Base-by-base conservation (phyloP, 2,113 vertebrate genomes). In the Canis aureus region DNA sequence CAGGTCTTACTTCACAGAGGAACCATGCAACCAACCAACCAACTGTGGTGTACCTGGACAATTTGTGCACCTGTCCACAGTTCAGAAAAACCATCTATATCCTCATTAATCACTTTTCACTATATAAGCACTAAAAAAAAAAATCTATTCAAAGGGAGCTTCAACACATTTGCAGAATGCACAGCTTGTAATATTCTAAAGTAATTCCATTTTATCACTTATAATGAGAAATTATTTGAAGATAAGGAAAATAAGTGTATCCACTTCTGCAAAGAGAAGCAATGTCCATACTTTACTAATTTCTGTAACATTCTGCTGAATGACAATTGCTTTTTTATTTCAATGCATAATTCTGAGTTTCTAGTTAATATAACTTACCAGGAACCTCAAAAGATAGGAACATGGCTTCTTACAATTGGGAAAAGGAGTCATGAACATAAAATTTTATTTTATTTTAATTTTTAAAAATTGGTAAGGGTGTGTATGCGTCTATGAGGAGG, bases 141-240 rank as follows among this genome's bases (percentile, higher is more conserved):
- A 79, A 83, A 38, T 11, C 25, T 49, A 76, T 57, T 87, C 78
- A 94, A 95, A 69, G 35, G 22, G 13, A 89, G 62, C 62, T 69
- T 69, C 20, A 94, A 95, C 76, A 95, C 64, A 86, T 29, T 62
- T 94, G 80, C 22, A 69, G 35, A 62, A 51, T 32, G 9, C 29
- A 88, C 20, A 78, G 49, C 32, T 60, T 85, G 19, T 66, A 62
- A 66, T 32, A 93, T 43, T 74, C 43, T 79, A 59, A 89, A 92
- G 60, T 79, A 89, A 96, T 91, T 94, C 92, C 38, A 89, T 87
- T 85, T 78, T 94, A 81, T 76, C 87, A n/a, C 10, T 35, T 69
- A 19, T 67, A 74, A 94, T 81, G 73, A 95, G 59, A 84, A 96
- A 85, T 91, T 93, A 82, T 35, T 76, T 49, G 43, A 96, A 92